These are phyloP conservation scores for Myocastor coypus DNA, from an alignment of 2,113 vertebrate genomes.

Conservation along the genomic window DNA sequence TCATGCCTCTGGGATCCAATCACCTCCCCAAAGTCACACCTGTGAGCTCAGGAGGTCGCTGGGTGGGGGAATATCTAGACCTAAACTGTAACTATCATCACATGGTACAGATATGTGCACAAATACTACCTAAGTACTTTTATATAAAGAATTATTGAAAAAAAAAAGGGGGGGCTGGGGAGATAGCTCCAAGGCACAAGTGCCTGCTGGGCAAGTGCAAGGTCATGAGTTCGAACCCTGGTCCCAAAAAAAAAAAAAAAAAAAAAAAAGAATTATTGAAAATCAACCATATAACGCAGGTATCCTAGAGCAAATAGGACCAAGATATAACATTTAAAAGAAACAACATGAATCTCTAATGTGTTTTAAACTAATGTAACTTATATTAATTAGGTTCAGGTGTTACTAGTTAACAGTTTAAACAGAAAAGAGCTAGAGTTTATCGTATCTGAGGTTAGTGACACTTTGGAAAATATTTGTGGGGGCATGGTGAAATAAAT, in stretches of 20 bases:
- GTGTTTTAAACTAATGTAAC: not conserved
- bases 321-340: not conserved
- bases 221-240: too few species aligned
- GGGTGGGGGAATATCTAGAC: not conserved
- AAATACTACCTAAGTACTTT: not conserved
- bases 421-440: not conserved
- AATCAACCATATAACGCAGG: not conserved
- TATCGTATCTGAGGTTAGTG: not conserved
- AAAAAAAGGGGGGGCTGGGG: too few species aligned
- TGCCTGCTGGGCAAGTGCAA: too few species aligned
- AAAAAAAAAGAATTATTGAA: conserved; percentile 19
- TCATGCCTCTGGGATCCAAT: too few species aligned
- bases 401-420: not conserved
- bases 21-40: not conserved
- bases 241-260: too few species aligned
- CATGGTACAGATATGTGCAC: not conserved
- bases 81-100: not conserved
- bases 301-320: not conserved
- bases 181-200: too few species aligned
- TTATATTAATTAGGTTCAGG: not conserved
- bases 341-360: not conserved
- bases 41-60: not conserved
- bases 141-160: conserved; percentile 19
- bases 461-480: conserved; percentile 1
- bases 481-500: not conserved